Conservation (phyloP, 1,140 invertebrate genomes). For the Ips nitidus region DNA sequence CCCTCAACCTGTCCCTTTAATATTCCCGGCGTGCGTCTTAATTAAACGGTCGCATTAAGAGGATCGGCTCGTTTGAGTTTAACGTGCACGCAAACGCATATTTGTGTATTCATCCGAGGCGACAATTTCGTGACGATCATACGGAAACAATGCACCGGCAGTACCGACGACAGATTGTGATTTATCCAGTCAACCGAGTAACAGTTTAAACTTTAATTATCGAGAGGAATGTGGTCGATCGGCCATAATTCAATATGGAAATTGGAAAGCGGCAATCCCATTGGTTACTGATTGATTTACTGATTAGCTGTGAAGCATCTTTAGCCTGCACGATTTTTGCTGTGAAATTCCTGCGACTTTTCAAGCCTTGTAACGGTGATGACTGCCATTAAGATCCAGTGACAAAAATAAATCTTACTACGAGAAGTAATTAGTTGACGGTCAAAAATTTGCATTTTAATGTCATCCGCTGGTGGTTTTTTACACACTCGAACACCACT, state of each 20-base stretch:
- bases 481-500: too few relatives aligned
- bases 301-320: not conserved
- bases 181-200: slow-evolving; percentile 13
- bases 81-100: slow-evolving; percentile 1
- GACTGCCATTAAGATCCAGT: too few relatives aligned
- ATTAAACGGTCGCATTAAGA: not conserved
- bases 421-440: too few relatives aligned
- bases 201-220: slow-evolving; percentile 20
- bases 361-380: too few relatives aligned
- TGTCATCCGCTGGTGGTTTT: too few relatives aligned
- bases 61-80: not conserved
- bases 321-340: too few relatives aligned
- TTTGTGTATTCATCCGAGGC: slow-evolving; percentile 17
- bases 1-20: not conserved
- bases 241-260: slow-evolving; percentile 9
- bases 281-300: slow-evolving; percentile 3
- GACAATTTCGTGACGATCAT: slow-evolving; percentile 15
- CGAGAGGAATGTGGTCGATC: slow-evolving; percentile 1
- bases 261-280: not conserved
- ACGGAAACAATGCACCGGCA: slow-evolving; percentile 6
- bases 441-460: too few relatives aligned
- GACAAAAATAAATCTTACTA: too few relatives aligned
- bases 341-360: too few relatives aligned
- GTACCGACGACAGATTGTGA: slow-evolving; percentile 6
- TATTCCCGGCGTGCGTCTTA: not conserved